Evolutionary conservation across 1,140 invertebrate genomes (phyloP).

Genomic region (Armadillidium nasatum): DNA sequence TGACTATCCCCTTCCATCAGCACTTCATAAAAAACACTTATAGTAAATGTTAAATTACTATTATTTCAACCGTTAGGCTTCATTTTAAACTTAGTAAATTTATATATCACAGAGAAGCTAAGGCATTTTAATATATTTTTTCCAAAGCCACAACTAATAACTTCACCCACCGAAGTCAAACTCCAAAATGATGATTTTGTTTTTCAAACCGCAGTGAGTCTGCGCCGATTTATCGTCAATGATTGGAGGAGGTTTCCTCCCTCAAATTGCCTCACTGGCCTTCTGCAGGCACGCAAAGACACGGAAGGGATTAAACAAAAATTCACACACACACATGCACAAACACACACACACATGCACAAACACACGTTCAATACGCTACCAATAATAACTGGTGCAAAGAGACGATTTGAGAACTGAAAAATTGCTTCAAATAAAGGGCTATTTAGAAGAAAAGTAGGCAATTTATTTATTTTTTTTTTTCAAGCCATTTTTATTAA

Average conservation of each 20-base stretch:
- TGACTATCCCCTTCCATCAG: background rate
- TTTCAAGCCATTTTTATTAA: no score
- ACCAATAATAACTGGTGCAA: no score
- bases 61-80: slow-evolving; percentile 1
- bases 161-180: background rate
- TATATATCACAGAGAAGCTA: background rate
- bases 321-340: background rate
- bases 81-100: background rate
- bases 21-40: background rate
- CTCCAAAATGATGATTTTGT: background rate
- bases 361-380: no score
- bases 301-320: background rate
- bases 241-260: background rate
- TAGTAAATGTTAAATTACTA: background rate
- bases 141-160: background rate
- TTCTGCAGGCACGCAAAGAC: background rate
- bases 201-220: background rate
- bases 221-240: background rate
- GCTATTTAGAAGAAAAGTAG: no score
- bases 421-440: no score
- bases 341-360: no score
- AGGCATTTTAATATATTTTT: background rate
- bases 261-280: background rate
- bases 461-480: no score
- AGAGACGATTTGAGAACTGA: no score